A percentile compares a stretch with the other conserved stretches of the same genome.
Conservation (phyloP, 37 sponge, comb jelly and placozoan species). For the Oscarella lobularis region DNA sequence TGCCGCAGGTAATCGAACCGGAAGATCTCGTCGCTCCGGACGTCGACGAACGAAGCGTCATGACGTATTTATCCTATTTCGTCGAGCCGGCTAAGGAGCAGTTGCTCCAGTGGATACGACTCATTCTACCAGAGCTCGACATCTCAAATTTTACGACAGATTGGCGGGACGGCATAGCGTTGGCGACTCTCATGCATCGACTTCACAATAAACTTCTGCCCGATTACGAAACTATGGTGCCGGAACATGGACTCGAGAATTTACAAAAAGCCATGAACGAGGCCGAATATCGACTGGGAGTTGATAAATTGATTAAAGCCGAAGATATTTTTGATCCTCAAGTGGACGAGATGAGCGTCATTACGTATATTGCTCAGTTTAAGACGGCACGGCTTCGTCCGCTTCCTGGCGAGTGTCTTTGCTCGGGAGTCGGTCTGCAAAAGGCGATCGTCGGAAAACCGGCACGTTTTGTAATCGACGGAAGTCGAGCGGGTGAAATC, state of each 20-base stretch:
- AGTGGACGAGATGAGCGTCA: conserved; percentile 57
- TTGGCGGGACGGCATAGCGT: conserved; percentile 45
- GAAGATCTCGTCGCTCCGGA: conserved; percentile 27
- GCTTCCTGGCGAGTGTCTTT: conserved; percentile 35
- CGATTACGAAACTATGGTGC: conserved; percentile 11
- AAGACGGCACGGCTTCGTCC: conserved; percentile 22
- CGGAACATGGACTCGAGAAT: conserved; percentile 22
- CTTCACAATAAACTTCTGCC: conserved; percentile 32
- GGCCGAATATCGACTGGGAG: conserved; percentile 17
- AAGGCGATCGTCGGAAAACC: conserved; percentile 19
- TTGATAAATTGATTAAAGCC: conserved; percentile 14
- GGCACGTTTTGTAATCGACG: conserved; percentile 44
- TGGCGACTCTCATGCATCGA: conserved; percentile 41
- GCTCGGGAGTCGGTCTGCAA: conserved; percentile 39
- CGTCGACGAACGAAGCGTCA: conserved; percentile 67
- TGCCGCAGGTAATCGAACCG: conserved; percentile 42
- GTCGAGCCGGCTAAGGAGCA: conserved; percentile 36
- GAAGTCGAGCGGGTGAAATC: conserved; percentile 48
- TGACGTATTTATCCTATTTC: conserved; percentile 76
- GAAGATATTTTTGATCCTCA: conserved; percentile 19
- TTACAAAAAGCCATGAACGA: conserved; percentile 5
- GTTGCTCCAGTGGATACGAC: conserved; percentile 46
- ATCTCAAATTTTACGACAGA: conserved; percentile 51
- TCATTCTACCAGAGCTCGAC: conserved; percentile 27
- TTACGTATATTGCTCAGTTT: conserved; percentile 27